Conservation (phyloP, 2,113 vertebrate species). For the Mustelus asterias region DNA sequence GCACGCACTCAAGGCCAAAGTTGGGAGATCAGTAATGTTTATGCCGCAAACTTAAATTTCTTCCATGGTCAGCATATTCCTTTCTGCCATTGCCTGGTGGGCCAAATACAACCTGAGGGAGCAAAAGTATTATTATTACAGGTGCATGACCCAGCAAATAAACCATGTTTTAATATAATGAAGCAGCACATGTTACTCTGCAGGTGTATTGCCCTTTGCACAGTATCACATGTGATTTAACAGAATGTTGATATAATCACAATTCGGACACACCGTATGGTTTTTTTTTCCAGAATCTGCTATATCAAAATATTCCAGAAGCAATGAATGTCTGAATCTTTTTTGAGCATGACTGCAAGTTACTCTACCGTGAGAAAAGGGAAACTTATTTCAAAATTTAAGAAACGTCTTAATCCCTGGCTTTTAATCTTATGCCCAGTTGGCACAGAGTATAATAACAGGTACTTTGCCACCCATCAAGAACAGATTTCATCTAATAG, state of each 20-base stretch:
- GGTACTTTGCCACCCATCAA: slow-evolving; percentile 13
- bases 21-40: background rate
- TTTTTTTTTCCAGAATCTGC: background rate
- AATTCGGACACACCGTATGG: background rate
- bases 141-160: background rate
- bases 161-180: background rate
- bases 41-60: background rate
- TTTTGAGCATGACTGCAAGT: background rate
- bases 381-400: background rate
- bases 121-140: background rate
- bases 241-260: background rate
- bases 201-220: background rate
- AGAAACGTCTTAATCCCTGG: background rate
- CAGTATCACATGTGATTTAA: background rate
- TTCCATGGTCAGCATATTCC: background rate
- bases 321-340: background rate
- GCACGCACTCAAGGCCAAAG: background rate
- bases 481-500: slow-evolving; percentile 28
- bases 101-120: background rate
- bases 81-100: background rate
- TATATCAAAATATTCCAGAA: background rate
- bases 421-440: background rate
- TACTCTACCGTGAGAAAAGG: background rate
- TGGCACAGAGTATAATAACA: background rate
- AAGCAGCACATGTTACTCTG: background rate